A percentile compares a stretch with the other conserved stretches of the same genome.
These are phyloP conservation scores for Microplitis demolitor DNA, from an alignment of 1,140 invertebrate species.

Conservation along the genomic window DNA sequence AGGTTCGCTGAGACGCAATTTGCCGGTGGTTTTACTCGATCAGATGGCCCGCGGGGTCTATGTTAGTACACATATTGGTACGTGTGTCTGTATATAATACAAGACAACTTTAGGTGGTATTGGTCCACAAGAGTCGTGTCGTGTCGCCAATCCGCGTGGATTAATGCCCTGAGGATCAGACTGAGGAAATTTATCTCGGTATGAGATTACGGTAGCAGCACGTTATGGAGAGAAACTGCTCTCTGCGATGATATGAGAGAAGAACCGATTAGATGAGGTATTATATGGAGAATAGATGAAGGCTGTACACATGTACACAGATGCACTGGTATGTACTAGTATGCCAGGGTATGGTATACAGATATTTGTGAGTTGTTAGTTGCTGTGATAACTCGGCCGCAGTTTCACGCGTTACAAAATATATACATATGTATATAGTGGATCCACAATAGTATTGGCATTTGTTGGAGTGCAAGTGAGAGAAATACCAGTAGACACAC, in stretches of 20 bases:
- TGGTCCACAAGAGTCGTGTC: background rate
- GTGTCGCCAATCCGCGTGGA: conserved; percentile 20
- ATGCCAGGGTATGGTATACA: background rate
- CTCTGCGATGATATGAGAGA: background rate
- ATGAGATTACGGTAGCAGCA: conserved; percentile 16
- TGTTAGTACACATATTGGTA: background rate
- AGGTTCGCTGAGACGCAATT: conserved; percentile 6
- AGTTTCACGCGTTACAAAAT: background rate
- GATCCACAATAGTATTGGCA: background rate
- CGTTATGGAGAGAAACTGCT: too few relatives aligned
- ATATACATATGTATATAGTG: background rate
- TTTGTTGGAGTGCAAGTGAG: background rate
- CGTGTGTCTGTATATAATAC: background rate
- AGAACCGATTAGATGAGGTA: background rate
- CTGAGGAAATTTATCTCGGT: conserved; percentile 21
- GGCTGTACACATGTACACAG: background rate
- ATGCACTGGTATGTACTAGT: background rate
- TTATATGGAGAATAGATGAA: background rate
- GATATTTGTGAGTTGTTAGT: background rate
- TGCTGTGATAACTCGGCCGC: conserved; percentile 9
- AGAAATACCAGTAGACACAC: conserved; percentile 4
- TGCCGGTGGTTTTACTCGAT: background rate
- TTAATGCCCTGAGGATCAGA: conserved; percentile 14
- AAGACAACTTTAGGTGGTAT: too few relatives aligned
- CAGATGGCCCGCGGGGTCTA: background rate